Evolutionary conservation across 2,888 invertebrate species (phyloP), one percentile per base, ranked within the genome.

Genomic region (Pachydiplax longipennis): DNA sequence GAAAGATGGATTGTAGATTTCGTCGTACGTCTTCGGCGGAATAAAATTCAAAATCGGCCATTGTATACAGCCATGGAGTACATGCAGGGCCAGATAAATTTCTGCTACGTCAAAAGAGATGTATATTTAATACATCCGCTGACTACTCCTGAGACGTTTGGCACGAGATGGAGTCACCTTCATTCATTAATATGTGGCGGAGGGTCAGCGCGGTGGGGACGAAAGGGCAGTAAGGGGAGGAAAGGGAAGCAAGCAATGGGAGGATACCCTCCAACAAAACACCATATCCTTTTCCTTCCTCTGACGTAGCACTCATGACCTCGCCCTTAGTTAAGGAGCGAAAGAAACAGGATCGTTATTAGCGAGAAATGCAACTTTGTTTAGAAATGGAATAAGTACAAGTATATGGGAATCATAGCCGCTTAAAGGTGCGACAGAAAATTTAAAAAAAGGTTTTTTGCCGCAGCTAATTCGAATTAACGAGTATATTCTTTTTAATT

Each of bases 201-300:
- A 87, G 35, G 87, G 87, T 35, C 87, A 87, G 61, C 61, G 37
- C n/a, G 58, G 87, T 35, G 61, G 37, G 87, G 48, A 61, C 37
- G 53, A 53, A 31, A 18, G 61, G 87, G 22, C 58, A 22, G 25
- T 18, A 22, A 6, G n/a, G 58, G 31, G 53, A 87, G 35, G 83
- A 83, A 83, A 83, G 83, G 83, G 83, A 83, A 83, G 83, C 58
- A 58, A 35, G 61, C 87, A 87, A 87, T 87, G 87, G 87, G 61
- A 87, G 87, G 87, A 87, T 37, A 61, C n/a, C 58, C 31, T 73
- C 73, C 13, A 73, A 13, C 73, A 13, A 65, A 65, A 25, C 73
- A 87, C 15, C 61, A 37, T 61, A 44, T 48, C 82, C 82, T 22
- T 48, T n/a, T 40, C 83, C 83, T 83, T 40, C 61, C 87, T 37